These are phyloP conservation scores for Fistularia commersonii DNA, from an alignment of 2,797 vertebrate genomes.

Conservation along the genomic window DNA sequence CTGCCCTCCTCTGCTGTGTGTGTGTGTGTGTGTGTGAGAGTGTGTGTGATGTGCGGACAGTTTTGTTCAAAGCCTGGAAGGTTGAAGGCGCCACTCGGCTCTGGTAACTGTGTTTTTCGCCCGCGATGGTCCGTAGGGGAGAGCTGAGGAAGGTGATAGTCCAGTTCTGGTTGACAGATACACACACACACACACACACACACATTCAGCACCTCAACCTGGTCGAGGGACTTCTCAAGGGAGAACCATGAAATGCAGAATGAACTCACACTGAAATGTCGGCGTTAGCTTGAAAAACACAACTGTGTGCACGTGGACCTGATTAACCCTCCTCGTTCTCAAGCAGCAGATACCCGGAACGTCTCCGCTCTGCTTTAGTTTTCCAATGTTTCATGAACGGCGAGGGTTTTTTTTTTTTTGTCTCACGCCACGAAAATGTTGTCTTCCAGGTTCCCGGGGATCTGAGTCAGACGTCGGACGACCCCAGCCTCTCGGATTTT, in stretches of 20 bases:
- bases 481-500: conserved; percentile 97
- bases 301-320: too few species aligned
- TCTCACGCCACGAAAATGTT: not conserved
- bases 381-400: not conserved
- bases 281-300: not conserved
- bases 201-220: conserved; percentile 28
- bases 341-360: too few species aligned
- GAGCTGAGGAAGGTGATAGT: conserved; percentile 6
- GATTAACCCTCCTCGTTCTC: too few species aligned
- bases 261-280: conserved; percentile 3
- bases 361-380: not conserved
- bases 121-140: conserved; percentile 8
- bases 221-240: conserved; percentile 15
- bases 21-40: not conserved
- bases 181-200: not conserved
- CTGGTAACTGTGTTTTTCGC: conserved; percentile 7
- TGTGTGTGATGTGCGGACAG: conserved; percentile 1
- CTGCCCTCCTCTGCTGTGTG: not conserved
- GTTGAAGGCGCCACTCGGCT: conserved; percentile 1
- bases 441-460: conserved; percentile 88
- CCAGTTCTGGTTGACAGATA: not conserved
- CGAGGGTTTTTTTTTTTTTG: not conserved
- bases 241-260: conserved; percentile 6
- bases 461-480: conserved; percentile 96
- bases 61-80: conserved; percentile 26